Evolutionary conservation across 1,140 invertebrate genomes (phyloP), one percentile per base, ranked within the genome.

Genomic region (Hesperophylax magnus): DNA sequence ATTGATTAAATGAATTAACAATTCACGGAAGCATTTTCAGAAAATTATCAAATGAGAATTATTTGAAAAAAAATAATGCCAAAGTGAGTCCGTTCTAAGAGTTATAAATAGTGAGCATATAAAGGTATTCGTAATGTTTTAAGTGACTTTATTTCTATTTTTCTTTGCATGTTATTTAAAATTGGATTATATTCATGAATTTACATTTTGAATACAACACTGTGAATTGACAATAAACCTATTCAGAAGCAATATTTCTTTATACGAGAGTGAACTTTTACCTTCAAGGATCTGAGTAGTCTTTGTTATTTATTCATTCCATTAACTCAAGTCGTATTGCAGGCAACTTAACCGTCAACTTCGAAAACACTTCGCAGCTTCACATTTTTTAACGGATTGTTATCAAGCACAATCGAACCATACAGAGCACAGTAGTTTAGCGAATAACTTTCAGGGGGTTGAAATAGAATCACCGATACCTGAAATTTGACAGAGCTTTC

Each of bases 301-400:
- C 69, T 53, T 52, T 72, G 47, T 72, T 53, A 53, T 72, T 72
- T 72, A 72, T 72, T 72, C 18, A 72, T 72, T 72, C 14, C 56
- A 54, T 72, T 54, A 72, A 72, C 52, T 67, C 27, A 31, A 67
- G 27, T n/a, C 17, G 63, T 31, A 34, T 54, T 53, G 4, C 47
- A 24, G 47, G 39, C 18, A 72, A 72, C 47, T 53, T 15, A 6
- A 72, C 52, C 18, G 47, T 53, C 69, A 53, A 72, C 69, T 72
- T 24, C 14, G 24, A 9, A 15, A 61, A 61, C 60, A 20, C 60
- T 24, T 61, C 14, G 24, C 20, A 11, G 15, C 20, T 24, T 24
- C 60, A 61, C 60, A 61, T 22, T 58, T n/a, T 18, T 18, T 22
- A 18, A 58, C 56, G 17, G 6, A 47, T 47, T 47, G 39, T 47